Conservation (phyloP, 2,888 invertebrate species). For the Parelbella ahira region DNA sequence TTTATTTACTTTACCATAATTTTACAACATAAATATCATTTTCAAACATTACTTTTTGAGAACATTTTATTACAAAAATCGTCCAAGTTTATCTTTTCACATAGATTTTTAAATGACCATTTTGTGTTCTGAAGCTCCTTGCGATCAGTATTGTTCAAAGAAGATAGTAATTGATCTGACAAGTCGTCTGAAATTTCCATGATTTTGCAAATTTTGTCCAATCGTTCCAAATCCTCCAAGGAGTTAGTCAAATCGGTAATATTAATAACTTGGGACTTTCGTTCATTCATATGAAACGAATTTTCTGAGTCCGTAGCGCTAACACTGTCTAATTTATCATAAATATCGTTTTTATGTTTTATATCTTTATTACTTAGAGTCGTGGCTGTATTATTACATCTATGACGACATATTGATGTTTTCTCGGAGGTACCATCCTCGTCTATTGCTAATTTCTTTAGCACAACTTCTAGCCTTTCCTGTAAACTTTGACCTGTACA, state of each 20-base stretch:
- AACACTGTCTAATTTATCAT: slow-evolving; percentile 65
- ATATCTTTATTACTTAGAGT: slow-evolving; percentile 35
- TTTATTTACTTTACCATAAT: no score
- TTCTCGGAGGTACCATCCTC: slow-evolving; percentile 27
- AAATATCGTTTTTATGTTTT: slow-evolving; percentile 49
- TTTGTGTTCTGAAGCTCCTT: slow-evolving; percentile 35
- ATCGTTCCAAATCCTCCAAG: slow-evolving; percentile 56
- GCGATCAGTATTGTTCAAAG: slow-evolving; percentile 37
- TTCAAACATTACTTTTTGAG: slow-evolving; percentile 32
- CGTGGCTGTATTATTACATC: slow-evolving; percentile 34
- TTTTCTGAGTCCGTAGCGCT: slow-evolving; percentile 59
- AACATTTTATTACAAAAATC: slow-evolving; percentile 67
- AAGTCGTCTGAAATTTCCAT: slow-evolving; percentile 74
- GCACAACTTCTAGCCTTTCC: slow-evolving; percentile 24
- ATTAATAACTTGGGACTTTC: slow-evolving; percentile 60
- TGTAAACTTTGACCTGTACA: slow-evolving; percentile 8
- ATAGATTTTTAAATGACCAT: slow-evolving; percentile 71
- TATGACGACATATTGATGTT: slow-evolving; percentile 31
- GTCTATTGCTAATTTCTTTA: slow-evolving; percentile 23
- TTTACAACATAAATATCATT: background rate
- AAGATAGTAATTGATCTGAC: slow-evolving; percentile 60
- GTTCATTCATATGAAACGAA: slow-evolving; percentile 57
- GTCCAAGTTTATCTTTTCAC: slow-evolving; percentile 62
- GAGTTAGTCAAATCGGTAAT: slow-evolving; percentile 62
- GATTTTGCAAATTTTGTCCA: slow-evolving; percentile 69